Evolutionary conservation across 2,888 invertebrate species (phyloP).

Genomic region (Synergus gifuensis): DNA sequence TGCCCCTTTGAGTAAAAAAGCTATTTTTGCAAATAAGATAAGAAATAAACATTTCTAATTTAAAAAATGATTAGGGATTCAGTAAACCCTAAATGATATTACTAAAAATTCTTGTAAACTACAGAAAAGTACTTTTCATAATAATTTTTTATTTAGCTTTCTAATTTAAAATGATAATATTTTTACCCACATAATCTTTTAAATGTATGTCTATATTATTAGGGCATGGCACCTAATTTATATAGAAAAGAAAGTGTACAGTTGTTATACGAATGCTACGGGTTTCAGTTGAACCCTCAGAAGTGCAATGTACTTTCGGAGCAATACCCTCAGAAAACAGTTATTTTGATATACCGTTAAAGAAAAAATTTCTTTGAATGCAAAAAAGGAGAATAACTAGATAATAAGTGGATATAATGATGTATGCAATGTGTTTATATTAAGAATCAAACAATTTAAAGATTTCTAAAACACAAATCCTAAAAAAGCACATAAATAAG

Average conservation of each 20-base stretch:
- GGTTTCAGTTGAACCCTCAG: constrained; percentile 43
- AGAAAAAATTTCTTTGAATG: too few relatives aligned
- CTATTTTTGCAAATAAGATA: background rate
- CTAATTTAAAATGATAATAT: background rate
- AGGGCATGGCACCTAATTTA: constrained; percentile 7
- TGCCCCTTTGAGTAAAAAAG: background rate
- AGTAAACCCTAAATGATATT: background rate
- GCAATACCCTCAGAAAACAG: constrained; percentile 61
- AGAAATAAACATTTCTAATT: background rate
- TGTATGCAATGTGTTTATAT: too few relatives aligned
- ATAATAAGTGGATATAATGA: constrained; percentile 65
- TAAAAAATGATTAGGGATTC: background rate
- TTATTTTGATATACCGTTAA: too few relatives aligned
- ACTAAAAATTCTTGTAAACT: background rate
- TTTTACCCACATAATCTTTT: background rate
- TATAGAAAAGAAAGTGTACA: constrained; percentile 8
- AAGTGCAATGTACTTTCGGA: constrained; percentile 68
- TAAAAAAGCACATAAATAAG: too few relatives aligned
- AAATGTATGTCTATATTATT: constrained; percentile 1
- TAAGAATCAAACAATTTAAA: too few relatives aligned
- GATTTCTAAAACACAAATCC: too few relatives aligned
- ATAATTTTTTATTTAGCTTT: background rate
- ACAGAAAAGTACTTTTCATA: background rate
- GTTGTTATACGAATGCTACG: constrained; percentile 25
- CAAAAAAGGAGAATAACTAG: constrained; percentile 61